Conservation (phyloP, 2,113 vertebrate species). For the Podilymbus podiceps region DNA sequence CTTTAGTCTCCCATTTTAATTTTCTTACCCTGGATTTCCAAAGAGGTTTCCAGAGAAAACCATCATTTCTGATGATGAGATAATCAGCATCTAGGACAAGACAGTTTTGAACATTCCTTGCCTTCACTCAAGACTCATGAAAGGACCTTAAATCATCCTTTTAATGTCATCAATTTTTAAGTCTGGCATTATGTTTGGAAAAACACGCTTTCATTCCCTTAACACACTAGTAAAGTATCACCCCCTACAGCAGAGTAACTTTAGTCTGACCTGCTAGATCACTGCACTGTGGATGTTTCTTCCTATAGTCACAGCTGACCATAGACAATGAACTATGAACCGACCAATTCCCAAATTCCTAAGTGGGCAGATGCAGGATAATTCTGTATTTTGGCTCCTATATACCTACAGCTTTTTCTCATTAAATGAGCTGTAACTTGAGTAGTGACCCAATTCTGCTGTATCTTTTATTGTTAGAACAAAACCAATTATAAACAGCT, state of each 20-base stretch:
- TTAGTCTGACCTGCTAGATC: background rate
- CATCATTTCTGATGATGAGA: background rate
- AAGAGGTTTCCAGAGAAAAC: background rate
- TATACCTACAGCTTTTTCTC: background rate
- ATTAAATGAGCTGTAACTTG: conserved; percentile 8
- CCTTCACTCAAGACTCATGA: background rate
- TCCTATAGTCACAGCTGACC: background rate
- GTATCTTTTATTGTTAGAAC: conserved; percentile 23
- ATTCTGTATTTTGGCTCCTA: conserved; percentile 16
- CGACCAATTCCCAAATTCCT: background rate
- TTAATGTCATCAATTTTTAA: background rate
- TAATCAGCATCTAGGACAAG: background rate
- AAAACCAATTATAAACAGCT: conserved; percentile 30
- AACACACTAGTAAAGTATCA: background rate
- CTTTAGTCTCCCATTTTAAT: background rate
- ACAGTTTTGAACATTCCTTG: background rate
- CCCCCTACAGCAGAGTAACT: background rate
- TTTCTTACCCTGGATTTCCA: background rate
- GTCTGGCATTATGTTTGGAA: background rate
- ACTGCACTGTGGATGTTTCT: background rate
- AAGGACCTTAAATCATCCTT: background rate
- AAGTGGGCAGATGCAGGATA: background rate
- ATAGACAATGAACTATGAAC: background rate
- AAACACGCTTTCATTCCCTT: background rate
- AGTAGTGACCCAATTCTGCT: conserved; percentile 13